A percentile compares a stretch with the other conserved stretches of the same genome.
Conservation (phyloP, 2,888 invertebrate genomes). For the Netelia melanura region DNA sequence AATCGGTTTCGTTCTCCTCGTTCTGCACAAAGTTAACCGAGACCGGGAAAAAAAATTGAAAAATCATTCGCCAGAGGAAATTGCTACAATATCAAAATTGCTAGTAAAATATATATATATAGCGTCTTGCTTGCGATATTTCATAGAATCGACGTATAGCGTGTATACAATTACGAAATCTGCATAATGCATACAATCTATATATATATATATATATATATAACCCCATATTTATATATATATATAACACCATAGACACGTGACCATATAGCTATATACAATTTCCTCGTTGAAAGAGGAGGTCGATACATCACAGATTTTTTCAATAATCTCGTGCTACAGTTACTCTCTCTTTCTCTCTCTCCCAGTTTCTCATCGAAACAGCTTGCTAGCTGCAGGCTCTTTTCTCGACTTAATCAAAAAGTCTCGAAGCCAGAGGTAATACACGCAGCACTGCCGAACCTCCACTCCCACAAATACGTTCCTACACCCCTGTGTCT, state of each 20-base stretch:
- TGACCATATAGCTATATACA: constrained; percentile 1
- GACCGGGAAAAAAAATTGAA: not conserved
- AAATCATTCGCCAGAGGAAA: constrained; percentile 38
- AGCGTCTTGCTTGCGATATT: constrained; percentile 39
- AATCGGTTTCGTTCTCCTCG: constrained; percentile 32
- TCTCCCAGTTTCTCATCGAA: constrained; percentile 45
- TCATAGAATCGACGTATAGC: not conserved
- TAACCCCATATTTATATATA: constrained; percentile 2
- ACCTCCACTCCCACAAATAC: constrained; percentile 25
- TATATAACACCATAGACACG: not conserved
- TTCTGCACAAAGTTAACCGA: not conserved
- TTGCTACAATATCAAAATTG: constrained; percentile 28
- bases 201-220: constrained; percentile 6
- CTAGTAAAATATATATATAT: constrained; percentile 17
- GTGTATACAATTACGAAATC: constrained; percentile 31
- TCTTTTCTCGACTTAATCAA: constrained; percentile 64
- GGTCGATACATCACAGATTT: constrained; percentile 61
- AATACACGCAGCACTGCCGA: constrained; percentile 29
- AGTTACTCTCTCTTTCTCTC: constrained; percentile 43
- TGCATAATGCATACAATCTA: not conserved
- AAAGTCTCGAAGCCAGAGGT: constrained; percentile 52
- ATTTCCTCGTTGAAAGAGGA: constrained; percentile 42
- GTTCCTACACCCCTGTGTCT: not conserved
- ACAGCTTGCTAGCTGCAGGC: constrained; percentile 48
- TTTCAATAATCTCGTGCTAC: constrained; percentile 62